Percentiles rank a stretch among this genome's conserved stretches.
These are phyloP conservation scores for Natator depressus DNA, from an alignment of 2,113 vertebrate species.

Conservation along the genomic window DNA sequence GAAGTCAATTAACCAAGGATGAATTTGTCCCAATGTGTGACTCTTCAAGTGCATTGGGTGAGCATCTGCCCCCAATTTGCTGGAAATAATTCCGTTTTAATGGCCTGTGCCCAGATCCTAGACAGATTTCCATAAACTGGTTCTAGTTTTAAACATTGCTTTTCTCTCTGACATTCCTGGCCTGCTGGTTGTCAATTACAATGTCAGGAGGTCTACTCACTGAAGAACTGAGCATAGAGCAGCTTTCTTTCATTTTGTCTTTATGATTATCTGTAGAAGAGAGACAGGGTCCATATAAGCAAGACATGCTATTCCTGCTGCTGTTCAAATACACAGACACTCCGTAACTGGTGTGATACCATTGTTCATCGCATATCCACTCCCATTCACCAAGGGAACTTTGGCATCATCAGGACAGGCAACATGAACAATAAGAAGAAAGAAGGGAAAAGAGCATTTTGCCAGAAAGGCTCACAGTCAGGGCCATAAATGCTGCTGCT, in stretches of 20 bases:
- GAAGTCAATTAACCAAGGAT: not conserved
- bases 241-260: not conserved
- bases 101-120: not conserved
- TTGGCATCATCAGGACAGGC: not conserved
- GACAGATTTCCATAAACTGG: not conserved
- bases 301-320: not conserved
- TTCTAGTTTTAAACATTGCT: not conserved
- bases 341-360: not conserved
- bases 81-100: not conserved
- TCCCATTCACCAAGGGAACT: not conserved
- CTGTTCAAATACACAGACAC: not conserved
- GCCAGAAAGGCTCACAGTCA: not conserved
- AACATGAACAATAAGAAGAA: not conserved
- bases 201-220: no score
- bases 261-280: not conserved
- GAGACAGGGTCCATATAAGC: not conserved
- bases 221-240: no score
- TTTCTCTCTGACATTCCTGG: no score
- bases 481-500: rapidly evolving
- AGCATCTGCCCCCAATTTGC: not conserved
- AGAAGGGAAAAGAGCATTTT: not conserved
- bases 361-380: not conserved
- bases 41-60: rapidly evolving
- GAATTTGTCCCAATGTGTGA: rapidly evolving
- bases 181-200: no score